A percentile compares a stretch with the other conserved stretches of the same genome.
phyloP scores from a whole-genome alignment of 2,888 invertebrate genomes.

The Bellardia bayeri region DNA sequence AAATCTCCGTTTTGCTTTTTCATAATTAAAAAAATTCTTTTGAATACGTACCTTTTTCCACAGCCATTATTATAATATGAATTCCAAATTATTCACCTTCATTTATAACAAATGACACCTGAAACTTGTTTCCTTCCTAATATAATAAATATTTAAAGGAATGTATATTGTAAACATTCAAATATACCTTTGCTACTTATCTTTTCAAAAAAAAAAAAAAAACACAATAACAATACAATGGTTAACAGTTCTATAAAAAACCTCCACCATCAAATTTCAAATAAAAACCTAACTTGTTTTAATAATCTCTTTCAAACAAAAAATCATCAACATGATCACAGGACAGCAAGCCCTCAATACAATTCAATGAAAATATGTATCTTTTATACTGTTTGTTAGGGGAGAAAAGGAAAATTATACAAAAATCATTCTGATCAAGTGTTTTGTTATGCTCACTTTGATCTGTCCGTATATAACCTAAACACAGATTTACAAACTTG shows the following conservation, averaged over 20 bases:
- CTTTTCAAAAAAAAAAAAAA: constrained; percentile 7
- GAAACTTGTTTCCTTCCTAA: constrained; percentile 63
- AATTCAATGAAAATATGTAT: constrained; percentile 35
- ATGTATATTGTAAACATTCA: background rate
- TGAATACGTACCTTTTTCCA: background rate
- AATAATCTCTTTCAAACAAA: constrained; percentile 43
- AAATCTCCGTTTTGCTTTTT: too few relatives aligned
- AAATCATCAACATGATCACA: constrained; percentile 43
- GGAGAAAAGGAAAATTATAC: background rate
- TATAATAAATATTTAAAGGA: background rate
- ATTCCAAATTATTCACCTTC: constrained; percentile 67
- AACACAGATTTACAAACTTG: constrained; percentile 34
- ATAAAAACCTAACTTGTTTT: constrained; percentile 11
- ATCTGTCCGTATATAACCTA: background rate
- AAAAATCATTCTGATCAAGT: constrained; percentile 79
- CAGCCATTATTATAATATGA: constrained; percentile 46
- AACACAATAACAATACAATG: constrained; percentile 5
- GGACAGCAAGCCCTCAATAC: constrained; percentile 25
- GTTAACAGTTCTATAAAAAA: constrained; percentile 18
- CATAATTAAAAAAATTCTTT: too few relatives aligned
- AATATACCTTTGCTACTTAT: constrained; percentile 31
- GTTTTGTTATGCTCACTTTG: constrained; percentile 75
- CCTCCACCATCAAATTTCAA: constrained; percentile 24
- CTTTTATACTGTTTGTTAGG: constrained; percentile 21
- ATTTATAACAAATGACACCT: constrained; percentile 58